Evolutionary conservation across 2,113 vertebrate species (phyloP), one percentile per base, ranked within the genome.

Genomic region (Oceanites oceanicus): DNA sequence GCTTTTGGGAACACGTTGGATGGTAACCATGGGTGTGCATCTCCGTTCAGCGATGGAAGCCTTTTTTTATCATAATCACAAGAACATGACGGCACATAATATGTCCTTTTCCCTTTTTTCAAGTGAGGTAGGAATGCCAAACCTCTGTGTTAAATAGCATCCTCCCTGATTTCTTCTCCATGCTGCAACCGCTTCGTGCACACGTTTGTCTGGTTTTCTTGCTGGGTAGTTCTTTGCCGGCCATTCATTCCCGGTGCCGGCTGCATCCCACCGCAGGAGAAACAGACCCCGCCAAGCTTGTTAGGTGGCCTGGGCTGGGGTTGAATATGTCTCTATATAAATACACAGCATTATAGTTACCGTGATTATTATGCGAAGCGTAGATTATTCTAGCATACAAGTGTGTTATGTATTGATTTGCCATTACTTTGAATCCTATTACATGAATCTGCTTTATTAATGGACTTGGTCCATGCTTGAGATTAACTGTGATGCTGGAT

Each of bases 401-500:
- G 66, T 47, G 72, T 63, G 38, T 58, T 67, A 14, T 29, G 27
- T 32, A 53, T 86, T 75, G 84, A 75, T 88, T 91, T 89, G 73
- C 47, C 6, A 3, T 71, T 65, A 71, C 91, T 93, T 83, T 85
- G 70, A 90, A 88, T 95, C 73, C 58, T 58, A 45, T 93, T 85
- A 93, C 58, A 65, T 7, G 36, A 61, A 79, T 70, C 85, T 90
- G 62, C 74, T 92, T 92, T 82, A 85, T 94, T 93, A 91, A 90
- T 61, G 94, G 73, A 65, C 92, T 96, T 92, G 73, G 90, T 65
- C 87, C 40, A 5, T n/a, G 93, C 70, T 76, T 0, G 13, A 91
- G 81, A 91, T 94, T 86, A 91, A 62, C 73, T 14, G 52, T 29
- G 80, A 45, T 91, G 93, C 84, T 85, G 90, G 84, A 96, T 93